Conservation (phyloP, 1,140 invertebrate genomes). For the Drosophila tristis region DNA sequence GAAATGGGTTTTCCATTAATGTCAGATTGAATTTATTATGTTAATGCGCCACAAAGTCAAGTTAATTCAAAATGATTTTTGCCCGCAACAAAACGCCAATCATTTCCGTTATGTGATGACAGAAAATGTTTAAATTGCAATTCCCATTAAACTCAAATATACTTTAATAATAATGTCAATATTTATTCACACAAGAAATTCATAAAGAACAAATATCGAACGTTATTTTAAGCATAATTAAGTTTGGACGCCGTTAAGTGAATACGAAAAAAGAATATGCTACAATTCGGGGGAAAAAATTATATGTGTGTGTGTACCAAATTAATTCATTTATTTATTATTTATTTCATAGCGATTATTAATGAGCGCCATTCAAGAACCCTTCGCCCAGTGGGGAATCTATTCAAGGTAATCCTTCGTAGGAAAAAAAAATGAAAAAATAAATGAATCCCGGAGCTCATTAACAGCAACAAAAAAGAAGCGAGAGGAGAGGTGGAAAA, state of each 20-base stretch:
- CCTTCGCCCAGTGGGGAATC: neutral
- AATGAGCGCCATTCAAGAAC: slow-evolving; percentile 1
- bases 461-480: slow-evolving; percentile 24
- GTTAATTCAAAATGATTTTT: neutral
- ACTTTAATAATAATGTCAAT: no score
- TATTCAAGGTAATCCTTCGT: slow-evolving; percentile 2
- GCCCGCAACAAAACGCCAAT: neutral
- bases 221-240: no score
- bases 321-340: no score
- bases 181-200: no score
- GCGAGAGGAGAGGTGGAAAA: slow-evolving; percentile 7
- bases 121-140: slow-evolving; percentile 11
- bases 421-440: neutral
- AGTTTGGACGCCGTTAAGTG: no score
- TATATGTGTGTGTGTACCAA: no score
- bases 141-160: no score
- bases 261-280: no score
- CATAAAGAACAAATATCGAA: no score
- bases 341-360: neutral
- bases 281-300: no score
- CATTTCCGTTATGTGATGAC: slow-evolving; percentile 13
- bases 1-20: slow-evolving; percentile 35
- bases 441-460: slow-evolving; percentile 17
- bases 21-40: slow-evolving; percentile 20
- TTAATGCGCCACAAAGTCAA: slow-evolving; percentile 15